Conservation (phyloP, 1,140 invertebrate genomes). For the Leptestheria dahalacensis region DNA sequence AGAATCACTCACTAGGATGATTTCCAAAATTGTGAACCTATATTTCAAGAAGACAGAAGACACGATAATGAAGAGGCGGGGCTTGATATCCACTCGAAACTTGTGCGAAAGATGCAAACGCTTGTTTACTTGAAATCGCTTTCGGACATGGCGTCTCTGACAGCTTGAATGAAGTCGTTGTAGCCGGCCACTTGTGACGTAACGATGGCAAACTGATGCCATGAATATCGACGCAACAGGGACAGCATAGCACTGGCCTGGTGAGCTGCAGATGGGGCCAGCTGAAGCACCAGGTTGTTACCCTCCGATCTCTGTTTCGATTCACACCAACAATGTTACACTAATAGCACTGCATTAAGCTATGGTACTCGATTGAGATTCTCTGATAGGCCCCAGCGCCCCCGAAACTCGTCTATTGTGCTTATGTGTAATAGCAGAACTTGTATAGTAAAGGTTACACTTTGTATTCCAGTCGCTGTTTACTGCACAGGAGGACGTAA, state of each 20-base stretch:
- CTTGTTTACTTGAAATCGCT: conserved; percentile 78
- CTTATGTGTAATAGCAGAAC: too few relatives aligned
- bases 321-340: too few relatives aligned
- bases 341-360: too few relatives aligned
- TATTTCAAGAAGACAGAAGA: neutral
- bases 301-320: neutral
- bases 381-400: too few relatives aligned
- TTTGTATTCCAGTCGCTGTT: too few relatives aligned
- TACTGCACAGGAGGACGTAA: too few relatives aligned
- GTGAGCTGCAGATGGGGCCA: conserved; percentile 84
- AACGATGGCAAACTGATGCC: conserved; percentile 88
- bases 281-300: conserved; percentile 59
- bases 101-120: too few relatives aligned
- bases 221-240: conserved; percentile 84
- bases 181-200: conserved; percentile 70
- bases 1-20: conserved; percentile 50
- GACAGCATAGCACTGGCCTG: conserved; percentile 51
- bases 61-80: too few relatives aligned
- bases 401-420: too few relatives aligned
- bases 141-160: conserved; percentile 66
- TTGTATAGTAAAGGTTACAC: too few relatives aligned
- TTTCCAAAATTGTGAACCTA: conserved; percentile 64
- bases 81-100: conserved; percentile 21
- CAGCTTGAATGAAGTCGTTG: conserved; percentile 84
- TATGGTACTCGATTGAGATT: too few relatives aligned